Percentiles rank a stretch among this genome's conserved stretches.
phyloP scores from a whole-genome alignment of 2,113 vertebrate species.

The Pygoscelis antarcticus region DNA sequence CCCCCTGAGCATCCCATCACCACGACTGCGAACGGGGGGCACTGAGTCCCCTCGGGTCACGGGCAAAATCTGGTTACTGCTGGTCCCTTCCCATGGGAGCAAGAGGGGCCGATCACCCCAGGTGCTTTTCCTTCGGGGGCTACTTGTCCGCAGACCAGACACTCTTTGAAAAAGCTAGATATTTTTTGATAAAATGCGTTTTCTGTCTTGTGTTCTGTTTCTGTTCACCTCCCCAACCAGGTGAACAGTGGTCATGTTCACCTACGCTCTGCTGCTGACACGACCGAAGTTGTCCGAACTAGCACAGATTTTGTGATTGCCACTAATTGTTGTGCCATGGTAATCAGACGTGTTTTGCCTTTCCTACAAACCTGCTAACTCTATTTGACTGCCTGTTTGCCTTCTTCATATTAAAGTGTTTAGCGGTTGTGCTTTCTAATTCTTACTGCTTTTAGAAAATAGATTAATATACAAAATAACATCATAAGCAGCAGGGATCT shows the following conservation, averaged over 20 bases:
- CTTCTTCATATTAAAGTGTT: not conserved
- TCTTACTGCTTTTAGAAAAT: not conserved
- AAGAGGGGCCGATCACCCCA: not conserved
- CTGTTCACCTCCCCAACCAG: not conserved
- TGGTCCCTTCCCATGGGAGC: not conserved
- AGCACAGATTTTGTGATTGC: not conserved
- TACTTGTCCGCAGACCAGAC: not conserved
- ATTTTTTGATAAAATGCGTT: not conserved
- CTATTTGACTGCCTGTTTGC: not conserved
- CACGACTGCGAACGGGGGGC: rapidly evolving
- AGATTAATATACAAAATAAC: constrained; percentile 13
- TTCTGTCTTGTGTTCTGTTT: not conserved
- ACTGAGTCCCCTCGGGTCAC: rapidly evolving
- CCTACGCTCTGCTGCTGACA: not conserved
- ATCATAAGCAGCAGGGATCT: constrained; percentile 11
- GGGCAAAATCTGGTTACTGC: not conserved
- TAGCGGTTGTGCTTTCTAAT: not conserved
- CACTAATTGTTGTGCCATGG: not conserved
- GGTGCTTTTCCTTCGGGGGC: too few relatives aligned
- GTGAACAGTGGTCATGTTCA: not conserved
- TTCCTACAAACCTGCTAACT: not conserved
- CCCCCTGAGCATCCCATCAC: not conserved
- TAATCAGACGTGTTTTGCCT: not conserved
- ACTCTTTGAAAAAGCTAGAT: not conserved
- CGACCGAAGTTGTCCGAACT: rapidly evolving